Conservation (phyloP, 2,888 invertebrate species). For the Drosophila rubida region DNA sequence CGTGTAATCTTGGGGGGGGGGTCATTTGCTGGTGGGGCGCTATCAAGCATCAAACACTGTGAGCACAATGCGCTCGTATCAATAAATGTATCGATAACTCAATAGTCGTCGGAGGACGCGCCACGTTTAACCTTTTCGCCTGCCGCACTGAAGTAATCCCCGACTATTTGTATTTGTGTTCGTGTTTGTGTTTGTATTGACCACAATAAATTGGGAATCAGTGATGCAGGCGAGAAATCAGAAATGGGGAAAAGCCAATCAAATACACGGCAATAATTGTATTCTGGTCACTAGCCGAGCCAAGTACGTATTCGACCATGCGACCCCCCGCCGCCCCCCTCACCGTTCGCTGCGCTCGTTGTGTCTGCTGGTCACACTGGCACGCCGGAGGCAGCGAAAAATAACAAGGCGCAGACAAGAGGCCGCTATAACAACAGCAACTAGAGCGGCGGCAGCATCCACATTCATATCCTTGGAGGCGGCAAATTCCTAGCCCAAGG, state of each 20-base stretch:
- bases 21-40: too few relatives aligned
- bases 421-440: constrained; percentile 54
- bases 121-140: constrained; percentile 16
- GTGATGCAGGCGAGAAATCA: constrained; percentile 37
- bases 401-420: constrained; percentile 76
- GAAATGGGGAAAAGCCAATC: constrained; percentile 50
- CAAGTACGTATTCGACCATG: constrained; percentile 9
- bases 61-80: not conserved
- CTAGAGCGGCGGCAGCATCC: constrained; percentile 28
- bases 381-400: constrained; percentile 47
- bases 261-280: constrained; percentile 59
- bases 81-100: constrained; percentile 13
- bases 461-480: constrained; percentile 48
- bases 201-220: constrained; percentile 51
- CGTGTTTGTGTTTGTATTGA: constrained; percentile 3
- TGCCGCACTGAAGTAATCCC: constrained; percentile 14
- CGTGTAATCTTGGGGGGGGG: too few relatives aligned
- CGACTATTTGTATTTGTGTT: constrained; percentile 2
- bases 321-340: not conserved
- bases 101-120: not conserved
- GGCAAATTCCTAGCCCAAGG: constrained; percentile 66
- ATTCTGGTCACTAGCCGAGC: constrained; percentile 49
- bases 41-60: not conserved
- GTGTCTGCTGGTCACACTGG: constrained; percentile 12
- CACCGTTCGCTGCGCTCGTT: not conserved